Evolutionary conservation across 1,140 invertebrate species (phyloP), one percentile per base, ranked within the genome.

Genomic region (Lethocerus indicus): DNA sequence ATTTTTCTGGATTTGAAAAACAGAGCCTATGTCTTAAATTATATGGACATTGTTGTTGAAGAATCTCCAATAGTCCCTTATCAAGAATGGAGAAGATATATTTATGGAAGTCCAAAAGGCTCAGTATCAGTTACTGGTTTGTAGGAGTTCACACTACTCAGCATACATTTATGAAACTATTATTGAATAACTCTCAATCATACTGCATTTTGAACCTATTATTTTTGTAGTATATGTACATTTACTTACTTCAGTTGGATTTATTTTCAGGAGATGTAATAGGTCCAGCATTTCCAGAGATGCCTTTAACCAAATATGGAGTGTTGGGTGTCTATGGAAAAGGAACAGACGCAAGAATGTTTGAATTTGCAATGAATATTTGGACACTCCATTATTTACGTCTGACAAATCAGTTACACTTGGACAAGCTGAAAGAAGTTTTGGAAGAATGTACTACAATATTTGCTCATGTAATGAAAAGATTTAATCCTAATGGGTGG

Each of bases 301-400:
- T 58, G 6, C 63, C 61, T 3, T 40, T 60, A 2, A 61, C 53
- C 1, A 57, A 59, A 45, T 39, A 52, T n/a, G 47, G 39, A 20
- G 42, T 64, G 2, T 47, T 67, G 7, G 54, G 59, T 14, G 58
- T 58, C 49, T 50, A 59, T 9, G 56, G 63, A 0, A 62, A 65
- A 56, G 66, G 67, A 12, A 65, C 66, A 2, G 73, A 75, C 53
- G 65, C 68, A 50, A 65, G 65, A 44, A 58, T 74, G 32, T 79
- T 75, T 59, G 75, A 76, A 58, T 72, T 79, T 52, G 73, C 68
- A 1, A 67, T 67, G 45, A 77, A 74, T 58, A 56, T 78, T 2
- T 68, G 71, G 58, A 72, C 68, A 3, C 60, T 79, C 9, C 68
- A 69, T 55, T 79, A 78, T 57, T 64, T 76, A 36, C 64, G 74